These are phyloP conservation scores for Phoenicopterus ruber DNA, from an alignment of 2,113 vertebrate species.

Conservation along the genomic window DNA sequence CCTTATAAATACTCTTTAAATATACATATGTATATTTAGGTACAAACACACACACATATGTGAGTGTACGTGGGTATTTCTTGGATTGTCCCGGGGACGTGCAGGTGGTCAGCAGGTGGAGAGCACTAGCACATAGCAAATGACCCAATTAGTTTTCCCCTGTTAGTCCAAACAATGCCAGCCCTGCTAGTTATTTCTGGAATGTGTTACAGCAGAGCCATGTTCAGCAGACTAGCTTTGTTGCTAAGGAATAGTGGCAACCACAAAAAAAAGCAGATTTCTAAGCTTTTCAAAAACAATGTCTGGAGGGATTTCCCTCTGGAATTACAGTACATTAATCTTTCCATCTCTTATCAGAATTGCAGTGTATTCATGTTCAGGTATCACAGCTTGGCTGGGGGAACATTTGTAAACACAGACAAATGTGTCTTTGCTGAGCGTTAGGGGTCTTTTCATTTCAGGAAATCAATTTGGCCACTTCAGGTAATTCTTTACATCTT, in stretches of 20 bases:
- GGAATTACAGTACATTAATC: not conserved
- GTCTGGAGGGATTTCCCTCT: constrained; percentile 49
- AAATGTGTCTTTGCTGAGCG: not conserved
- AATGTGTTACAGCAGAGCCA: constrained; percentile 12
- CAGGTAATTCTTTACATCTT: not conserved
- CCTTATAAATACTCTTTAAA: not conserved
- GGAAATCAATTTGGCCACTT: not conserved
- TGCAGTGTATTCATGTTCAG: not conserved
- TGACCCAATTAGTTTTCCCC: not conserved
- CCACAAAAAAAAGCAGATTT: constrained; percentile 37
- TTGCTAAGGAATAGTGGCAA: constrained; percentile 51
- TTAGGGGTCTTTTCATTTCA: not conserved
- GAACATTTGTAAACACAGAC: constrained; percentile 24
- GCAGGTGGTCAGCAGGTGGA: constrained; percentile 5
- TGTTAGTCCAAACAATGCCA: not conserved
- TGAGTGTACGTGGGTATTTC: not conserved
- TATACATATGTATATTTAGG: accelerated
- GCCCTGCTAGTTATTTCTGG: constrained; percentile 39
- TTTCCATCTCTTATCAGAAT: constrained; percentile 8
- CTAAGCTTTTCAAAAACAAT: constrained; percentile 26
- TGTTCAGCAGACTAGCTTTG: constrained; percentile 13
- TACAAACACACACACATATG: accelerated
- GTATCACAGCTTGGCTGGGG: not conserved
- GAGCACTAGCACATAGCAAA: not conserved
- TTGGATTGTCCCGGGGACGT: accelerated